These are phyloP conservation scores for Papilio polyxenes DNA, from an alignment of 1,140 invertebrate species.

Conservation along the genomic window DNA sequence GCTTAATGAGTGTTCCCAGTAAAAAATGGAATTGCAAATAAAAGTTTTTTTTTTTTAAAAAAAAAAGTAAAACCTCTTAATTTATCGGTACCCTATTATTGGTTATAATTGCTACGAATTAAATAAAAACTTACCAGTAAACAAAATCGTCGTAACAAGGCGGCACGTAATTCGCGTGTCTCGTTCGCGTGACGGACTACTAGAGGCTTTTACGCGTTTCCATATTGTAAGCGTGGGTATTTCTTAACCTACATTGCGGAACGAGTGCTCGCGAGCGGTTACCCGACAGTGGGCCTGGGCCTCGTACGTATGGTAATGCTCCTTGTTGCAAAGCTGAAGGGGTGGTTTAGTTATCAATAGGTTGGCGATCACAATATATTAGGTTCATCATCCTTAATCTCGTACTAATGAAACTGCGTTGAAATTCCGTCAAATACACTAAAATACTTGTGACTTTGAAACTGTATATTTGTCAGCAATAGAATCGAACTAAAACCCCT, in stretches of 20 bases:
- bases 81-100: not conserved
- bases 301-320: constrained; percentile 40
- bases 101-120: too few relatives aligned
- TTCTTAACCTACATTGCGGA: constrained; percentile 61
- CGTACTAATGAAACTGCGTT: too few relatives aligned
- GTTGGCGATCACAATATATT: too few relatives aligned
- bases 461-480: too few relatives aligned
- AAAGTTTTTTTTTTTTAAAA: too few relatives aligned
- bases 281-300: constrained; percentile 34
- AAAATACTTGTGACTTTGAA: too few relatives aligned
- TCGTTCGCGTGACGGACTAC: constrained; percentile 57
- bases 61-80: not conserved
- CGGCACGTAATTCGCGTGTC: constrained; percentile 56
- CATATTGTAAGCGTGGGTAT: constrained; percentile 50
- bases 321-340: not conserved
- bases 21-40: too few relatives aligned
- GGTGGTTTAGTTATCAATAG: not conserved
- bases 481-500: too few relatives aligned
- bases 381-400: too few relatives aligned
- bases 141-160: constrained; percentile 50
- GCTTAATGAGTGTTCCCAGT: too few relatives aligned
- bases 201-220: constrained; percentile 60
- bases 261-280: constrained; percentile 22
- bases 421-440: too few relatives aligned
- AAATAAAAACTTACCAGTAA: not conserved